Base-by-base conservation (phyloP, 64 coral and sea anemone genomes). In the Dendrophyllia cribrosa region DNA sequence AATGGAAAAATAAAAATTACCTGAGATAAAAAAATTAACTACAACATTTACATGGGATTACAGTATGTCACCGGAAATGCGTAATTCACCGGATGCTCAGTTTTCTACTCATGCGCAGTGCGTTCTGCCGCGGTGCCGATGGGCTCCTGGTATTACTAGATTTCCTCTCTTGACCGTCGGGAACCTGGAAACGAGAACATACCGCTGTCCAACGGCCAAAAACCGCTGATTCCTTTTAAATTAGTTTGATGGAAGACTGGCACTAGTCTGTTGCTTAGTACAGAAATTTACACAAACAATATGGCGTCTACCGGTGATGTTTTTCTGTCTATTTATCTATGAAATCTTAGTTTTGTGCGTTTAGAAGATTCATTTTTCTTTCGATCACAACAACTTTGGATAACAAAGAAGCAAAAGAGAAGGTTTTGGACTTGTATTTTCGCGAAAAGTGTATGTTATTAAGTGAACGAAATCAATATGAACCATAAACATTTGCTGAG, bases 401-500 rank as follows among this genome's bases (percentile, higher is more conserved):
- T 56, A 56, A 56, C 20, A 6, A n/a, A 77, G 51, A 77, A 56
- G 75, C 8, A 55, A 50, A 24, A 22, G 14, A 17, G 72, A 55
- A 22, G 4, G 19, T 77, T 23, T 53, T 8, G n/a, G 20, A 23
- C 19, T 48, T 53, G 21, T 9, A 56, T 77, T 55, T 55, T 53
- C n/a, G 51, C 4, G 19, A 24, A 55, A 55, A 12, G 8, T 21
- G n/a, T 24, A 22, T 20, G n/a, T 19, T 24, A 23, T 23, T 55
- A 3, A 3, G 44, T 17, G 11, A 45, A 15, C 45, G 12, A n/a
- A 21, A 64, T 64, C 72, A 89, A 20, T 2, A 94, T 88, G 87
- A 92, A 89, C 52, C 90, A 96, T 58, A 93, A 96, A 93, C 85
- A 88, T 51, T 65, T 96, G 26, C 21, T 96, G 17, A 89, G 43